These are phyloP conservation scores for Stegana nigrithorax DNA, from an alignment of 2,888 invertebrate genomes.

Conservation along the genomic window DNA sequence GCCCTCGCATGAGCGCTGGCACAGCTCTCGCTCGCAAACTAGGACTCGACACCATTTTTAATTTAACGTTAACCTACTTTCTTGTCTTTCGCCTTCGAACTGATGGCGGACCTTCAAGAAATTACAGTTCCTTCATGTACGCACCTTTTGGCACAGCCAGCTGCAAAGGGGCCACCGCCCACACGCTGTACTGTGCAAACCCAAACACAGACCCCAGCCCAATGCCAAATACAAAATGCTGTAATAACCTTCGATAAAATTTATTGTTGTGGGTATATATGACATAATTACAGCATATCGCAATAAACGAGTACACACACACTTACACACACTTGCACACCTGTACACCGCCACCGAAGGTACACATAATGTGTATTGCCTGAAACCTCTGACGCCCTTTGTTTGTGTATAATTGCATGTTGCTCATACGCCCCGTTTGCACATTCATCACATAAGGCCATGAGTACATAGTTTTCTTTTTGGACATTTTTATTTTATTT, in stretches of 20 bases:
- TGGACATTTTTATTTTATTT: too few species aligned
- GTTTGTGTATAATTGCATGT: background rate
- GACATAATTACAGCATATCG: background rate
- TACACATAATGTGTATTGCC: background rate
- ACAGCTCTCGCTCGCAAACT: constrained; percentile 33
- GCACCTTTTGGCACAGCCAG: too few species aligned
- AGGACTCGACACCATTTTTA: constrained; percentile 53
- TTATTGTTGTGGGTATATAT: too few species aligned
- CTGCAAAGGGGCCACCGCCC: too few species aligned
- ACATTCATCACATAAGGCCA: too few species aligned
- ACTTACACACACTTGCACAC: too few species aligned
- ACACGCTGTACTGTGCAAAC: background rate
- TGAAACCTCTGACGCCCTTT: background rate
- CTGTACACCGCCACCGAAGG: too few species aligned
- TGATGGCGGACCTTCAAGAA: background rate
- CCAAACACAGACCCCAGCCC: background rate
- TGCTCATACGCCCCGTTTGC: background rate
- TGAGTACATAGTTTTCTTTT: too few species aligned
- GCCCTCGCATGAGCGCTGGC: too few species aligned
- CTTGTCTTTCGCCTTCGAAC: constrained; percentile 17
- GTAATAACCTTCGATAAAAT: constrained; percentile 4
- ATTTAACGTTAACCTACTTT: constrained; percentile 59
- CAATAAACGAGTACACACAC: background rate
- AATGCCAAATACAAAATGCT: too few species aligned
- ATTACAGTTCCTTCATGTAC: background rate